Percentiles rank a stretch among this genome's conserved stretches.
Conservation (phyloP, 2,113 vertebrate species). For the Erinaceus europaeus region DNA sequence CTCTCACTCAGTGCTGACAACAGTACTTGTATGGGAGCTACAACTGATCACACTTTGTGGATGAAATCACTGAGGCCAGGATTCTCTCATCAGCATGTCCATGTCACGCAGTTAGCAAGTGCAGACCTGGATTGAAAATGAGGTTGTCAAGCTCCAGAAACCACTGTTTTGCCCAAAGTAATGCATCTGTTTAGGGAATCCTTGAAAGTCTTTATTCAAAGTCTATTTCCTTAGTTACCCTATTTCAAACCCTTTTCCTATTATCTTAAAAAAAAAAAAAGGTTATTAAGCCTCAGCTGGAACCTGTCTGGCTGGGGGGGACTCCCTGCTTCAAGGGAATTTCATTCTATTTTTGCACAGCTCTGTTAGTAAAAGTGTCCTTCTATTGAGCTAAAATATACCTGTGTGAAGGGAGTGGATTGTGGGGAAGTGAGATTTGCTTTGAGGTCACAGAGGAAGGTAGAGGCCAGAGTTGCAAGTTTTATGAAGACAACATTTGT, state of each 20-base stretch:
- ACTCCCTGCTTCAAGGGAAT: conserved; percentile 11
- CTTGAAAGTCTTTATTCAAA: conserved; percentile 37
- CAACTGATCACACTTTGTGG: background rate
- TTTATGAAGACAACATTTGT: background rate
- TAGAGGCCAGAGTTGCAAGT: background rate
- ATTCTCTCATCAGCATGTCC: background rate
- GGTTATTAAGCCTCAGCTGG: conserved; percentile 51
- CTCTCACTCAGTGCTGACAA: background rate
- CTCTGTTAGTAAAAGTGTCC: conserved; percentile 27
- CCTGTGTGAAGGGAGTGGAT: background rate
- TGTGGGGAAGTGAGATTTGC: background rate
- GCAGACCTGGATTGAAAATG: background rate
- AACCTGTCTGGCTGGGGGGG: background rate
- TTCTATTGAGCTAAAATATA: conserved; percentile 28
- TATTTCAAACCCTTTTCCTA: conserved; percentile 52
- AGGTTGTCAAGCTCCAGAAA: background rate
- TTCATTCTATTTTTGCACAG: conserved; percentile 47
- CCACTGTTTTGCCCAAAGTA: background rate
- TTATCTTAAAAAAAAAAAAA: conserved; percentile 52
- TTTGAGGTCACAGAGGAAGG: background rate
- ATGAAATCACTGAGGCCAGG: background rate
- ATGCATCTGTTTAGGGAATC: conserved; percentile 15
- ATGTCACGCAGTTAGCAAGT: background rate
- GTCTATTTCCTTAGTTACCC: conserved; percentile 47
- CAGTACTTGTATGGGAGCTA: background rate